Conservation (phyloP, 2,113 vertebrate species). For the Odontophorus gujanensis region DNA sequence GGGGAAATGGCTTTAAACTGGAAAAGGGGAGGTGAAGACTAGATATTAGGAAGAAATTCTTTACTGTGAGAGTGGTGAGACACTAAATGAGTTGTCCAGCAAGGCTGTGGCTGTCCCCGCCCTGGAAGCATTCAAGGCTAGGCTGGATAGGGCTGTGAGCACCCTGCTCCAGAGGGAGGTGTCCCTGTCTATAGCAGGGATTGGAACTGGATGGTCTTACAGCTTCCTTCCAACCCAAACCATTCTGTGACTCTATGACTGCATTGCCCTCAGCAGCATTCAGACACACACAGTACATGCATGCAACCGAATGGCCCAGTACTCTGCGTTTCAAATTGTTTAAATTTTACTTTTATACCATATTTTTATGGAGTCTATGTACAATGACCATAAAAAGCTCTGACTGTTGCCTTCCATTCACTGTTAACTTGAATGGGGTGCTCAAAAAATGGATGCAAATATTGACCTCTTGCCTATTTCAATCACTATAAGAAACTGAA, state of each 20-base stretch:
- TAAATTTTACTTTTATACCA: neutral
- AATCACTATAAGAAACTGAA: neutral
- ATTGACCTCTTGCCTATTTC: neutral
- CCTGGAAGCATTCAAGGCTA: no score
- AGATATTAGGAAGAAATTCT: no score
- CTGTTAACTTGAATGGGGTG: neutral
- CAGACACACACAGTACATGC: neutral
- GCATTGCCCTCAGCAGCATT: neutral
- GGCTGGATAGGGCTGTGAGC: no score
- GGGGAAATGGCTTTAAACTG: no score
- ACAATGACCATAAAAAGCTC: neutral
- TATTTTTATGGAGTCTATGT: neutral
- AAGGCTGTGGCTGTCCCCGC: no score
- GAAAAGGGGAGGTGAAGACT: no score
- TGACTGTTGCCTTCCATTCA: neutral
- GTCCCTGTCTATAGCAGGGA: no score
- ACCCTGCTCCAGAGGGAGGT: no score
- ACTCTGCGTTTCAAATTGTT: neutral
- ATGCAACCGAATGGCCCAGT: neutral
- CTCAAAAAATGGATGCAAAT: neutral
- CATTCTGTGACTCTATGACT: neutral
- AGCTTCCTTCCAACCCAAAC: no score
- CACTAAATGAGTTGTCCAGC: no score
- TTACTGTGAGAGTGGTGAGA: no score
- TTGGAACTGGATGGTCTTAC: no score